These are phyloP conservation scores for Uria lomvia DNA, from an alignment of 2,113 vertebrate genomes.

Conservation along the genomic window DNA sequence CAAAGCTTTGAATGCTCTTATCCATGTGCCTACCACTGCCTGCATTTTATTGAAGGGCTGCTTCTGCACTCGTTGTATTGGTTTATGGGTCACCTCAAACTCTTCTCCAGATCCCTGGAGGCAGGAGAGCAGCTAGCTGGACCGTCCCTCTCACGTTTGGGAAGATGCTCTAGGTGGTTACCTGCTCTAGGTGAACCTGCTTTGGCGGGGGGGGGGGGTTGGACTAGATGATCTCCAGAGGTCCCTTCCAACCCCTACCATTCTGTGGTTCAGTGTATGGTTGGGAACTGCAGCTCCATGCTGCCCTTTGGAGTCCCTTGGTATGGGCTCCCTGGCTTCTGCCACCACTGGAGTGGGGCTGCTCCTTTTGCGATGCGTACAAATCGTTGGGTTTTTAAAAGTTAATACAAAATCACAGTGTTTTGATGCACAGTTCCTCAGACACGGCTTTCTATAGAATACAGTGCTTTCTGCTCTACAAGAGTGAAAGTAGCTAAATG, in stretches of 20 bases:
- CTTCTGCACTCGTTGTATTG: background rate
- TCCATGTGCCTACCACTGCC: background rate
- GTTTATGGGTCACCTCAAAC: background rate
- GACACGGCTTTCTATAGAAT: background rate
- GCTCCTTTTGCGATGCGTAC: rapidly evolving
- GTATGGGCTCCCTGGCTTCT: background rate
- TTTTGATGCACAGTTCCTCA: background rate
- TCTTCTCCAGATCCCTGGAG: background rate
- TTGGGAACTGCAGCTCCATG: rapidly evolving
- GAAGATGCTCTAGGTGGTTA: no score
- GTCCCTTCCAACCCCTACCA: no score
- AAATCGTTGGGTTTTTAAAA: background rate
- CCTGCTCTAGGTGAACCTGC: no score
- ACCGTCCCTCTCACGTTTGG: rapidly evolving
- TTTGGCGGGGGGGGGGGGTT: no score
- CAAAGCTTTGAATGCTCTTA: background rate
- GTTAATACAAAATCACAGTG: background rate
- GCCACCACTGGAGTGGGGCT: background rate
- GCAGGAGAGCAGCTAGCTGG: background rate
- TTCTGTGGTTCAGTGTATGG: no score
- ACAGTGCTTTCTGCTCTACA: background rate
- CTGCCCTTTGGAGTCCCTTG: background rate
- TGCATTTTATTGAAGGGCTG: background rate
- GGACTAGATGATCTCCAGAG: no score
- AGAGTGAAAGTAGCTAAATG: background rate